Evolutionary conservation across 2,888 invertebrate species (phyloP).

Genomic region (Apamea sordens): DNA sequence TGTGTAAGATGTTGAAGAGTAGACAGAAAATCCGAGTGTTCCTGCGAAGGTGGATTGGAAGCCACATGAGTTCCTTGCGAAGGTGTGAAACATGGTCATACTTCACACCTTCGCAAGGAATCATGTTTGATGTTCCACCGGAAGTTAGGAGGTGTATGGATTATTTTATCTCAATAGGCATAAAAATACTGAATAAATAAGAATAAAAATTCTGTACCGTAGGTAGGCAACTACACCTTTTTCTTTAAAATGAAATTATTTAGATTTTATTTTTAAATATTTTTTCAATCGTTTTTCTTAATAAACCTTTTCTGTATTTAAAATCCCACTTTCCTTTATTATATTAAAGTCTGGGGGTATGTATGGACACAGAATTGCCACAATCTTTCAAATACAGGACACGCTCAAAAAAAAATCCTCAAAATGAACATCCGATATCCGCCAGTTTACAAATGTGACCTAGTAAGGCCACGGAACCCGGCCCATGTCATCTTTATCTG

Average conservation of each 20-base stretch:
- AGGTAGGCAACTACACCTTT: no score
- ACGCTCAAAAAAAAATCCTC: constrained; percentile 16
- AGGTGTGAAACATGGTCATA: no score
- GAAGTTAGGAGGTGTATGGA: neutral
- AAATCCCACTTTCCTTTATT: neutral
- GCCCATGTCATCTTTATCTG: constrained; percentile 57
- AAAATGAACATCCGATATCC: constrained; percentile 44
- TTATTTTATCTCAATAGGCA: neutral
- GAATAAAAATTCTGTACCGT: neutral
- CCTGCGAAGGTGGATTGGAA: no score
- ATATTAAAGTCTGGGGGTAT: neutral
- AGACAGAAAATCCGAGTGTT: no score
- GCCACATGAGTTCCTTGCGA: no score
- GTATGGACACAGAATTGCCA: neutral
- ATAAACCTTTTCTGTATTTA: neutral
- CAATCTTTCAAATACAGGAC: neutral
- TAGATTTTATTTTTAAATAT: neutral
- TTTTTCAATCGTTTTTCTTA: neutral
- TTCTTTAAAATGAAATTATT: no score
- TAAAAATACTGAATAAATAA: neutral
- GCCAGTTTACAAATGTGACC: constrained; percentile 60
- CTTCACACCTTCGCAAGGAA: no score
- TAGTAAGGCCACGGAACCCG: constrained; percentile 31
- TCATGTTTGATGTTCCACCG: neutral
- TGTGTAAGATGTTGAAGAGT: no score